Evolutionary conservation across 2,888 invertebrate genomes (phyloP), one percentile per base, ranked within the genome.

Genomic region (Reticulitermes lucifugus): DNA sequence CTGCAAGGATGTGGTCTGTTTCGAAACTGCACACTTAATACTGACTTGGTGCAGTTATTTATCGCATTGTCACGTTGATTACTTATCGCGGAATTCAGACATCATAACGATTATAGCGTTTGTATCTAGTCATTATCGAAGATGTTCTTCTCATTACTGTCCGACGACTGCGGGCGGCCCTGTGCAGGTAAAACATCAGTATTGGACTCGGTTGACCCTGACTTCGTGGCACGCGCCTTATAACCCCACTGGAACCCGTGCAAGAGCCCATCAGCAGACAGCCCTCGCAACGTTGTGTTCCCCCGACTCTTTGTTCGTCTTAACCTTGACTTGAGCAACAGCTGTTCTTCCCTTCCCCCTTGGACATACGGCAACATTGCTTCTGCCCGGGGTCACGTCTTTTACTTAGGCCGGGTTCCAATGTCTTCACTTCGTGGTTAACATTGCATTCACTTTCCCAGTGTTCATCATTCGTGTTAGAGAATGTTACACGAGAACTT

Each of bases 311-410:
- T 79, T 79, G 79, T 79, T 79, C 79, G 79, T 79, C 51, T 25
- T 79, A 79, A 79, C 79, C 79, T 79, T 79, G 79, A 79, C 79
- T 51, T 55, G 79, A 55, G 79, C 79, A 79, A 79, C 79, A 79
- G 79, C 79, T 79, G 79, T 51, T 55, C 59, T 51, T 25, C 55
- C 55, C 55, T 18, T 29, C 51, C 55, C 25, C 22, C 77, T 65
- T 65, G 65, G 65, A 65, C 43, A 46, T 25, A 46, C 77, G 79
- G 79, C 79, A 79, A 79, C 79, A 79, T 51, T 79, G 79, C 59
- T 79, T 51, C 35, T 73, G 73, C 73, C 29, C 14, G 73, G 73
- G 73, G 73, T 73, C 73, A 73, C 73, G 73, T 73, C 73, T 73
- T 73, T 41, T 65, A 65, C 65, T 65, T 65, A 25, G 65, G 65